Percentiles rank a stretch among this genome's conserved stretches.
phyloP scores from a whole-genome alignment of 2,888 invertebrate species.

The Papilio gigon region DNA sequence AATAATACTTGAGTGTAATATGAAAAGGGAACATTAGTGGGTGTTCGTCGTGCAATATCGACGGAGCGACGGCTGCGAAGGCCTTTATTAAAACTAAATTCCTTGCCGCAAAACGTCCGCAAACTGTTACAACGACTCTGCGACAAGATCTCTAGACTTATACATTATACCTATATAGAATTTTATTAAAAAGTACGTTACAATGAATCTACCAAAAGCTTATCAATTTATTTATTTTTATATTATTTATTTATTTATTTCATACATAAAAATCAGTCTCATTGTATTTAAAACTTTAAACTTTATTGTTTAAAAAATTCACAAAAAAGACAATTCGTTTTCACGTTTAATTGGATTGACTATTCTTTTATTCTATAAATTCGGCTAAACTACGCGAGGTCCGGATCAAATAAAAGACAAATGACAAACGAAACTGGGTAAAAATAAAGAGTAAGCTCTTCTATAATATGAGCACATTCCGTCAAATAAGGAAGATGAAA shows the following conservation, averaged over 20 bases:
- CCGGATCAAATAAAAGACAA: slow-evolving; percentile 10
- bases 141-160: slow-evolving; percentile 27
- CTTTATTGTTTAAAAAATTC: no score
- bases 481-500: slow-evolving; percentile 30
- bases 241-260: no score
- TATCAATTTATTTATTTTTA: not conserved
- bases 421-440: slow-evolving; percentile 1
- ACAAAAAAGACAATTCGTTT: no score
- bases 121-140: slow-evolving; percentile 59
- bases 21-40: slow-evolving; percentile 77
- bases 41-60: slow-evolving; percentile 75
- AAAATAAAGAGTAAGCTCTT: slow-evolving; percentile 6
- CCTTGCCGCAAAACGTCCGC: slow-evolving; percentile 76
- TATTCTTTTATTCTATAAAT: not conserved
- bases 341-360: not conserved
- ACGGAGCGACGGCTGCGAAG: slow-evolving; percentile 72
- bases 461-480: slow-evolving; percentile 12
- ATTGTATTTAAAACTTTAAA: no score
- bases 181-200: no score
- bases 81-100: slow-evolving; percentile 82
- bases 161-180: slow-evolving; percentile 1
- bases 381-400: not conserved
- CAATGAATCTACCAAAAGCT: no score
- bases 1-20: slow-evolving; percentile 78
- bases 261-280: no score